Evolutionary conservation across 2,888 invertebrate genomes (phyloP), one percentile per base, ranked within the genome.

Genomic region (Stenurella melanura): DNA sequence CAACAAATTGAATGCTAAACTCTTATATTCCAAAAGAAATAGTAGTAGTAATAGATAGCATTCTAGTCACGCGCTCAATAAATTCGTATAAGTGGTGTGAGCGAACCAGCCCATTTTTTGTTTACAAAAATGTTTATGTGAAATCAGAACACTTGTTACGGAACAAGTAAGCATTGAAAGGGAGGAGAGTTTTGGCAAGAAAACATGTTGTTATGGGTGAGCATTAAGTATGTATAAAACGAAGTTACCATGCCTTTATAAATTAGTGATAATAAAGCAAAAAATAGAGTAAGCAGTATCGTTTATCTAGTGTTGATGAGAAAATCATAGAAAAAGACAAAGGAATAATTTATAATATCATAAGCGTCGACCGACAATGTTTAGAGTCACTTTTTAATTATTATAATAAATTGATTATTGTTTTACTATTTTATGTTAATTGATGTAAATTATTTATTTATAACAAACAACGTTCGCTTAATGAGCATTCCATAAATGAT

Each of bases 51-150:
- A 0, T 11, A 9, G 11, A 42, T 19, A n/a, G 19, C 18, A 42
- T 64, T 64, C 64, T 10, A 10, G 42, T 64, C 64, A 64, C 64
- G 64, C 12, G 9, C 64, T 42, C 42, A 11, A 38, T 64, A 64
- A 64, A 64, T 42, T 64, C 64, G n/a, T 38, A 38, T 64, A 64
- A 26, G 42, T 64, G 64, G 64, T 64, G 64, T 19, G 64, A 64
- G 64, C 18, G 38, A 64, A 64, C 42, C 38, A n/a, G 7, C 19
- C 4, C 18, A 64, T 64, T 42, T 64, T 64, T 64, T 42, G 42
- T 19, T n/a, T 64, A 64, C 64, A 38, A 18, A n/a, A 64, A 42
- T 34, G 42, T 64, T 64, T 64, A 17, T 42, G 12, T 34, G 15
- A 5, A 50, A 50, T 15, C 50, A n/a, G 2, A 50, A 50, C 50